Base-by-base conservation (phyloP, 2,113 vertebrate species). In the Microcebus griseorufus region DNA sequence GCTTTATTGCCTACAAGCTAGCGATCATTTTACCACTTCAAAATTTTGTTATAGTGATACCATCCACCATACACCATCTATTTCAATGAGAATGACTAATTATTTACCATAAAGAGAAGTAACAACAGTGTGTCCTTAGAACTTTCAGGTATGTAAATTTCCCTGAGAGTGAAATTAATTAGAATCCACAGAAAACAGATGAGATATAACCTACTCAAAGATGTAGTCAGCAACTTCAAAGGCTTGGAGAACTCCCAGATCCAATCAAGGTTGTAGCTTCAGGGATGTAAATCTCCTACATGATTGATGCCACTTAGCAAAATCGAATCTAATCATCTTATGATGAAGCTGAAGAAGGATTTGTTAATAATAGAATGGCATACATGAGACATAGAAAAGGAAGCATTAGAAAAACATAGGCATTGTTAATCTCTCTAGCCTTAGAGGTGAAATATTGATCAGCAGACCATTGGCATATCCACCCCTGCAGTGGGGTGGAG, bases 161-260 rank as follows among this genome's bases (percentile, higher is more conserved):
- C 45, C 94, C 51, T 92, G 48, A 90, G 25, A 95, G 7, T 64
- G 48, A 88, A 88, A 53, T 37, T 72, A 73, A 88, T 94, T 81
- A 69, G 89, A 91, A 82, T 90, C 2, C 53, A 92, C 58, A 55
- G 45, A 67, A 27, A 88, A 93, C 20, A 72, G 11, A 73, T 69
- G 53, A 96, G 5, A 78, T n/a, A 6, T 53, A 78, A 67, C 25
- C 27, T 92, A 69, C 17, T 93, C 64, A 78, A 94, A 48, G 4
- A 83, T 92, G 42, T 29, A 79, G 13, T 62, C 17, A 62, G 8
- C 20, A 95, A 55, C 14, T 76, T 1, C n/a, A 88, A 96, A 97
- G 23, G 5, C 27, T 84, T 96, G 8, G 39, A 13, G n/a, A 45
- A 70, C 3, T 10, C 11, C 11, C 25, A 45, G 1, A 3, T 78